Evolutionary conservation across 1,140 invertebrate species (phyloP), one percentile per base, ranked within the genome.

Genomic region (Drosophila subpulchrella): DNA sequence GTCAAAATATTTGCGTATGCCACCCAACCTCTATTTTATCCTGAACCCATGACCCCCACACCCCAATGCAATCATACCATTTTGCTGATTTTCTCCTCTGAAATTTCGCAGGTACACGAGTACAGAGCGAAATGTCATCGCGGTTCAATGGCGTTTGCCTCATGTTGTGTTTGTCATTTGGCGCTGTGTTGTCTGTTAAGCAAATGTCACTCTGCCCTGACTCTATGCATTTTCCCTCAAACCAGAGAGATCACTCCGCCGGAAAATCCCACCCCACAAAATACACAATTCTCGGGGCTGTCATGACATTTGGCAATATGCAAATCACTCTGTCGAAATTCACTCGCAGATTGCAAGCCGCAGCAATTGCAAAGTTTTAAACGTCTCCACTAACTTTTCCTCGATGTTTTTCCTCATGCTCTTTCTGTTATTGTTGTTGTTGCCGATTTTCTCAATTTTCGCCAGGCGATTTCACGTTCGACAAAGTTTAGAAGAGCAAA

Each of bases 401-500:
- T 59, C 39, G n/a, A 4, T 20, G 56, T 24, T 42, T 57, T 62
- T 13, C 20, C 58, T 11, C 6, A 20, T 17, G 11, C 42, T 36
- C 8, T 11, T 30, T 6, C 6, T 30, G 11, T 36, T 59, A 38
- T 36, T 34, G 41, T 58, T 61, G 58, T 68, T 80, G 50, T 68
- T 66, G 75, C 66, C 48, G 58, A 68, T 81, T 86, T 66, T 61
- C 72, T 73, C 81, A 91, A 91, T 91, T 91, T 91, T 89, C 66
- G 61, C 58, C 75, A 74, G 67, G 67, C 89, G 89, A 91, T 91
- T 91, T 91, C 81, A 91, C 89, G 89, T 91, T 88, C 84, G 81
- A 91, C 76, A 88, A 91, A 91, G 75, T 91, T 91, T 75, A 79
- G 68, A 67, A 91, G 89, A 80, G 89, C 89, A 89, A 79, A 81